Evolutionary conservation across 2,113 vertebrate species (phyloP).

Genomic region (Hyperoodon ampullatus): DNA sequence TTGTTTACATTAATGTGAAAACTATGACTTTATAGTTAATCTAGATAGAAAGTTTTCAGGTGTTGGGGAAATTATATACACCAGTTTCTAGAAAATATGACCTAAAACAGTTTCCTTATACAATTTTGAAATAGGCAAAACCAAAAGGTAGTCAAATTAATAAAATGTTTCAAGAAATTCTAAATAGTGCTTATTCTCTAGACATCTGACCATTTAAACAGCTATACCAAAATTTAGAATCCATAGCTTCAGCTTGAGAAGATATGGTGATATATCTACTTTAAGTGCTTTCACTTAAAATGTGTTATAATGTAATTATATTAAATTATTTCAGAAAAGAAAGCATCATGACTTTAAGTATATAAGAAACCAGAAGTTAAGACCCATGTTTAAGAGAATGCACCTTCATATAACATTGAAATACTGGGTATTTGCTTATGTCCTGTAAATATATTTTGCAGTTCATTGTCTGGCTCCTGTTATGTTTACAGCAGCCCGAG

Average conservation of each 20-base stretch:
- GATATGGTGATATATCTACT: background rate
- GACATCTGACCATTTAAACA: background rate
- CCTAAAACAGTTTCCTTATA: background rate
- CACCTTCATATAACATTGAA: slow-evolving; percentile 21
- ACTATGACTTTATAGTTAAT: background rate
- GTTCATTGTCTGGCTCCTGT: slow-evolving; percentile 59
- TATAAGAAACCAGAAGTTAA: background rate
- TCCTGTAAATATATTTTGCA: slow-evolving; percentile 47
- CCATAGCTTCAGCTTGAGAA: background rate
- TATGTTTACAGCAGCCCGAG: slow-evolving; percentile 67
- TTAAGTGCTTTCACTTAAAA: background rate
- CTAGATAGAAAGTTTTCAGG: background rate
- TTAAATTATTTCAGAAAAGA: slow-evolving; percentile 40
- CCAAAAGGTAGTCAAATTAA: slow-evolving; percentile 17
- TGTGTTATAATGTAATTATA: slow-evolving; percentile 19
- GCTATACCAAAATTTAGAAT: slow-evolving; percentile 30
- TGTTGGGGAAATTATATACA: background rate
- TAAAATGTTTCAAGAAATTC: background rate
- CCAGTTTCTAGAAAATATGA: background rate
- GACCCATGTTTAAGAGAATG: too few relatives aligned
- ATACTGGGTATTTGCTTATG: slow-evolving; percentile 25
- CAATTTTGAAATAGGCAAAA: background rate
- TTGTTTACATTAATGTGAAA: background rate
- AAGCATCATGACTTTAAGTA: background rate
- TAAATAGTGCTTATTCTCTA: background rate